These are phyloP conservation scores for Falco punctatus DNA, from an alignment of 2,113 vertebrate genomes.

Conservation along the genomic window DNA sequence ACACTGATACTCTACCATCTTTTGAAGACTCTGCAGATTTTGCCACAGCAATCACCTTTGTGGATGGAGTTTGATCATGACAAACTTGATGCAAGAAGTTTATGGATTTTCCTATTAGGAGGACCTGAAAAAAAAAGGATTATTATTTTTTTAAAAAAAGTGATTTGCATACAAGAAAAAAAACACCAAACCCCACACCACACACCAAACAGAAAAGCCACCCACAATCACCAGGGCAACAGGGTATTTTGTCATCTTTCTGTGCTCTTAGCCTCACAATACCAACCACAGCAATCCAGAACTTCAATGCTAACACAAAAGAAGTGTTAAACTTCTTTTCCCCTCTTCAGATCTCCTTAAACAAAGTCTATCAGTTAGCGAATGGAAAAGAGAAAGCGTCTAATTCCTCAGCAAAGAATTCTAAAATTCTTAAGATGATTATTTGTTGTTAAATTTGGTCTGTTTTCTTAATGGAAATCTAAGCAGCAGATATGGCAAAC, in stretches of 20 bases:
- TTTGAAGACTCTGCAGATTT: conserved; percentile 87
- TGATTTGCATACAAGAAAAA: neutral
- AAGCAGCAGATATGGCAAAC: neutral
- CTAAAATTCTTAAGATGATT: neutral
- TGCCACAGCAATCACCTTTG: conserved; percentile 86
- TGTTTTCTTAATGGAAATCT: neutral
- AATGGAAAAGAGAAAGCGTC: neutral
- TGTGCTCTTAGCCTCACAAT: neutral
- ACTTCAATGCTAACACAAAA: neutral
- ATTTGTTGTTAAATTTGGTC: neutral
- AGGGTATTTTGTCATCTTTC: neutral
- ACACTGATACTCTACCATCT: conserved; percentile 79
- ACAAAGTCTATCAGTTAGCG: neutral
- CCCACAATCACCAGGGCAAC: neutral
- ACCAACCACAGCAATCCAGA: neutral
- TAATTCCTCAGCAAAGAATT: neutral
- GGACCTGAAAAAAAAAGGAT: conserved; percentile 78
- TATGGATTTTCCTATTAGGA: conserved; percentile 97
- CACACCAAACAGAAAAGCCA: neutral
- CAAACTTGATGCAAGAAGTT: conserved; percentile 99
- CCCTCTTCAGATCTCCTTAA: neutral
- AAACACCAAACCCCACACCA: neutral
- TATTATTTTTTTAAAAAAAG: neutral
- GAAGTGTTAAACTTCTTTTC: neutral
- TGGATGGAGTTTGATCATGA: conserved; percentile 90